Percentiles rank a stretch among this genome's conserved stretches.
These are phyloP conservation scores for Adrianichthys oophorus DNA, from an alignment of 2,797 vertebrate genomes.

Conservation along the genomic window DNA sequence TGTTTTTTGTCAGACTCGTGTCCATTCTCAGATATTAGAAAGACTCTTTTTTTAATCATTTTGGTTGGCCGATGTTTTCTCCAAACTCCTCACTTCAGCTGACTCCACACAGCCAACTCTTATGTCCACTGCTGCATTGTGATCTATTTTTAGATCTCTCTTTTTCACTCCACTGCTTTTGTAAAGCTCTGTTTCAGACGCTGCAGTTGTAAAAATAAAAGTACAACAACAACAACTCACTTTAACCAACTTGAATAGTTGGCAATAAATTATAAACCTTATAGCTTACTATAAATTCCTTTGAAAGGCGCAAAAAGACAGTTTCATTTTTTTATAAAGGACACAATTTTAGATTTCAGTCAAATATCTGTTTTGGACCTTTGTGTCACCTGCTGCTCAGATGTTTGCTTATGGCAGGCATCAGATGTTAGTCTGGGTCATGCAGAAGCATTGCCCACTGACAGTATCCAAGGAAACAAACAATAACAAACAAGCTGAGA, in stretches of 20 bases:
- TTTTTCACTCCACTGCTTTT: conserved; percentile 51
- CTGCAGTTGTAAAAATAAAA: conserved; percentile 13
- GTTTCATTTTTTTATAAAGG: conserved; percentile 37
- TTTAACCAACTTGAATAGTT: conserved; percentile 28
- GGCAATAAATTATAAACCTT: conserved; percentile 16
- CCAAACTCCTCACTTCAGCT: too few species aligned
- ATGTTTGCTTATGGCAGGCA: conserved; percentile 60
- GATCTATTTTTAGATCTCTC: conserved; percentile 56
- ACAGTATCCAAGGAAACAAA: conserved; percentile 67
- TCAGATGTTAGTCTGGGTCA: conserved; percentile 63
- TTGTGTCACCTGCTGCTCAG: conserved; percentile 62
- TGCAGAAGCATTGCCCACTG: conserved; percentile 44
- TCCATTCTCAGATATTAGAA: too few species aligned
- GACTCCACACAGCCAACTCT: conserved; percentile 4
- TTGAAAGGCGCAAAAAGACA: not conserved
- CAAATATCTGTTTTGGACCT: conserved; percentile 61
- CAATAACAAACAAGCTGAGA: conserved; percentile 56
- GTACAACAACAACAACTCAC: conserved; percentile 49
- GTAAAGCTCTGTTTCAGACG: conserved; percentile 43
- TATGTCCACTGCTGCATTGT: conserved; percentile 32
- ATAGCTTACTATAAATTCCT: conserved; percentile 5
- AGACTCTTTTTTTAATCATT: too few species aligned
- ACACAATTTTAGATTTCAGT: conserved; percentile 55
- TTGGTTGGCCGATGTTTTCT: too few species aligned
- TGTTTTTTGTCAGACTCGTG: too few species aligned